Evolutionary conservation across 2,797 vertebrate species (phyloP).

Genomic region (Malacoraja senta): DNA sequence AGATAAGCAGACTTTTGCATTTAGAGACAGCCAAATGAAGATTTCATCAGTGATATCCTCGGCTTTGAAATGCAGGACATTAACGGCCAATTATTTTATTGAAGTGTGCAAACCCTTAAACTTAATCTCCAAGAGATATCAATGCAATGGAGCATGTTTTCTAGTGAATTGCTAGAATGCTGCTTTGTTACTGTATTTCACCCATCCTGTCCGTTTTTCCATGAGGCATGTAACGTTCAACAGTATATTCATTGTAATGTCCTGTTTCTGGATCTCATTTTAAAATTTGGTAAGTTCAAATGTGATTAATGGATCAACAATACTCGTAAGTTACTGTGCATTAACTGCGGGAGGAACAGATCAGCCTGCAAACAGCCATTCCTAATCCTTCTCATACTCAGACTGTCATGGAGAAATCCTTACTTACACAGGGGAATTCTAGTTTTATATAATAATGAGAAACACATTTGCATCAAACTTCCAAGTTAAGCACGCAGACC

Average conservation of each 20-base stretch:
- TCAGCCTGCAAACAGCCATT: not conserved
- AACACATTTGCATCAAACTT: conserved; percentile 37
- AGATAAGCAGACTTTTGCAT: not conserved
- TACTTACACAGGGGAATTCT: conserved; percentile 17
- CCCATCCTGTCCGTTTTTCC: not conserved
- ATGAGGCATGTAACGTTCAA: not conserved
- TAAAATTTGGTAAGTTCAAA: not conserved
- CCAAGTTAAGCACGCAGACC: conserved; percentile 27
- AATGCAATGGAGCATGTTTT: not conserved
- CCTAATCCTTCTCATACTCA: conserved; percentile 13
- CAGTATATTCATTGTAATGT: not conserved
- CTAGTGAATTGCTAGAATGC: not conserved
- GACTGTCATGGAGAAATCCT: conserved; percentile 27
- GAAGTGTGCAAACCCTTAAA: not conserved
- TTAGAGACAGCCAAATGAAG: not conserved
- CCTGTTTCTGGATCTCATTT: not conserved
- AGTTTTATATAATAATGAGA: conserved; percentile 25
- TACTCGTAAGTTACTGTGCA: not conserved
- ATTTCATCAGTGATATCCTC: not conserved
- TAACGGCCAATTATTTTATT: not conserved
- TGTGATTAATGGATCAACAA: not conserved
- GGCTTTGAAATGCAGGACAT: not conserved
- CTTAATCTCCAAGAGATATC: not conserved
- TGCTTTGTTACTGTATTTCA: not conserved
- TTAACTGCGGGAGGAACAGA: not conserved